phyloP scores from a whole-genome alignment of 2,797 vertebrate species.

The Propithecus perrieri region DNA sequence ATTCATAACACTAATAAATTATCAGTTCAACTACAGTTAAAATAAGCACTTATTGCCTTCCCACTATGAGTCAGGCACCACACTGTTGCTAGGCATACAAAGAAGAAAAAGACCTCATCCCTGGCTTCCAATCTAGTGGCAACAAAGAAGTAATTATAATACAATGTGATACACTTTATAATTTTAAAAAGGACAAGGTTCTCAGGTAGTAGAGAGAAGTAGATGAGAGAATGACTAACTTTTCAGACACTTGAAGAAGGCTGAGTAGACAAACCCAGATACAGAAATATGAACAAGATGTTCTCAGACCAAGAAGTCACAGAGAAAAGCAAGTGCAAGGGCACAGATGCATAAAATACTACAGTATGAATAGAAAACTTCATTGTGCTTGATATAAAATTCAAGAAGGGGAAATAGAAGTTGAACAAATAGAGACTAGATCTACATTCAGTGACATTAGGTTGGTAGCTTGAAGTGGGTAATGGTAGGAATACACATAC shows the following conservation, averaged over 20 bases:
- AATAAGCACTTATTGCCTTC: neutral
- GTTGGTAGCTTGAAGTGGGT: neutral
- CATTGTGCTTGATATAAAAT: neutral
- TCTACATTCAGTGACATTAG: neutral
- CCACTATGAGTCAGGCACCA: neutral
- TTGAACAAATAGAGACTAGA: neutral
- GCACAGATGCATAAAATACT: neutral
- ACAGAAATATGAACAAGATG: neutral
- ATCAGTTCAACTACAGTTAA: neutral
- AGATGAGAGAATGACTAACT: neutral
- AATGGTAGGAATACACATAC: neutral
- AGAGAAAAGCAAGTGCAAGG: neutral
- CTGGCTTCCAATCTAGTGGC: neutral
- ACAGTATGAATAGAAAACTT: neutral
- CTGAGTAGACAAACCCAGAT: neutral
- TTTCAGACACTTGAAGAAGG: neutral
- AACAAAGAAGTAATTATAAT: neutral
- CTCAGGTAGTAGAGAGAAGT: neutral
- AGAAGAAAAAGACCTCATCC: neutral
- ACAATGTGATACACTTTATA: neutral
- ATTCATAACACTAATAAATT: neutral
- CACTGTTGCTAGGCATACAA: neutral
- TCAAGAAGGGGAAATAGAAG: neutral
- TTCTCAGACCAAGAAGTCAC: neutral
- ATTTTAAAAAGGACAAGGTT: neutral